phyloP scores from a whole-genome alignment of 1,140 invertebrate species.

The Ptiloglossa arizonensis region DNA sequence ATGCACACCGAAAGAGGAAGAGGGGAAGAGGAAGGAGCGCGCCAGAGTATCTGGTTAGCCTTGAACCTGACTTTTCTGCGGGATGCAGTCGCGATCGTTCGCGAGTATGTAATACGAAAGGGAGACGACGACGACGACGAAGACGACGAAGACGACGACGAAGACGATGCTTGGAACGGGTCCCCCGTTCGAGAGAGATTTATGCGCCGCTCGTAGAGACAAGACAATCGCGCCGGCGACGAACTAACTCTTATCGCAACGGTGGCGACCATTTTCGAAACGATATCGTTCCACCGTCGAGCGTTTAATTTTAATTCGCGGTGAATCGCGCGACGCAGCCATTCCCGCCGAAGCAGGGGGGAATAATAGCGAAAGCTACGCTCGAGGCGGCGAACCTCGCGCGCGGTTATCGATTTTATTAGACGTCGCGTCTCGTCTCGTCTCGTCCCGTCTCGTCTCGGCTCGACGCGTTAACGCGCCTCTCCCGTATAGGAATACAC shows the following conservation, averaged over 20 bases:
- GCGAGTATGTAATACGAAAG: conserved; percentile 9
- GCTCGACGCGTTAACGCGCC: not conserved
- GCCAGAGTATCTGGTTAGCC: conserved; percentile 55
- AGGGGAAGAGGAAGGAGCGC: conserved; percentile 30
- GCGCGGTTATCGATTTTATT: conserved; percentile 19
- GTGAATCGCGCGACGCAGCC: not conserved
- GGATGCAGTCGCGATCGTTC: conserved; percentile 48
- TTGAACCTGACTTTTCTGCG: conserved; percentile 68
- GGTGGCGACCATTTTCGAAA: not conserved
- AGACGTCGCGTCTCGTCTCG: not conserved
- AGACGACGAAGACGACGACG: no score
- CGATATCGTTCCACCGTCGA: not conserved
- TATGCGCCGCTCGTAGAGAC: not conserved
- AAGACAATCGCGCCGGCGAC: not conserved
- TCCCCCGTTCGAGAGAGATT: conserved; percentile 35
- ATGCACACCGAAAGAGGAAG: conserved; percentile 36
- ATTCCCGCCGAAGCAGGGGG: not conserved
- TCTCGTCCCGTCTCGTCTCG: not conserved
- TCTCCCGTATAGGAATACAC: no score
- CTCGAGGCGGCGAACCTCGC: not conserved
- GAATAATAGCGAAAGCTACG: not conserved
- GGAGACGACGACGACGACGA: not conserved
- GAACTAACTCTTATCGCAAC: not conserved
- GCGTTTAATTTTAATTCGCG: conserved; percentile 10
- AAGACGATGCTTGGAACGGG: no score